phyloP scores from a whole-genome alignment of 1,140 invertebrate species.

The Potamilus streckersoni region DNA sequence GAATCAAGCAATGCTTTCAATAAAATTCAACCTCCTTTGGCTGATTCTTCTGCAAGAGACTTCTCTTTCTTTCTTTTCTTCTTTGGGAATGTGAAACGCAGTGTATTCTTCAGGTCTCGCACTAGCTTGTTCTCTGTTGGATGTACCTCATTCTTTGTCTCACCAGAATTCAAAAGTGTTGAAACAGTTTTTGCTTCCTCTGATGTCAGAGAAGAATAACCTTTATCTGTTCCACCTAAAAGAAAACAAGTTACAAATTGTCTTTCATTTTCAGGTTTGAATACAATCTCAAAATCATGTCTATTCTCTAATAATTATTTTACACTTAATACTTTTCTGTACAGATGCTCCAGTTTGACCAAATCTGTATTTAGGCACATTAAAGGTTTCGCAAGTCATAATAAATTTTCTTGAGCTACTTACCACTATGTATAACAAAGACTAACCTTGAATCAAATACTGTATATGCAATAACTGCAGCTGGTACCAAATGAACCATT shows the following conservation, averaged over 20 bases:
- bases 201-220: slow-evolving; percentile 71
- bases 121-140: slow-evolving; percentile 27
- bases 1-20: too few relatives aligned
- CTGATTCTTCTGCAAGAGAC: too few relatives aligned
- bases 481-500: too few relatives aligned
- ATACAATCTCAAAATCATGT: neutral
- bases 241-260: neutral
- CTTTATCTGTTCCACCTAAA: slow-evolving; percentile 67
- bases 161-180: slow-evolving; percentile 28
- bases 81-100: slow-evolving; percentile 45
- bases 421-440: too few relatives aligned
- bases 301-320: neutral
- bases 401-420: too few relatives aligned
- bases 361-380: too few relatives aligned
- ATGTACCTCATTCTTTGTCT: slow-evolving; percentile 19
- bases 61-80: slow-evolving; percentile 35
- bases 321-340: too few relatives aligned
- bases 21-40: too few relatives aligned
- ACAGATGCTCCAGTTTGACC: too few relatives aligned
- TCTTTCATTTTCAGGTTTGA: neutral
- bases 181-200: slow-evolving; percentile 61
- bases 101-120: slow-evolving; percentile 39
- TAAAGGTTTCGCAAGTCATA: too few relatives aligned
- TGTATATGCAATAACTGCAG: too few relatives aligned
- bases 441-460: too few relatives aligned